These are phyloP conservation scores for Proteles cristata DNA, from an alignment of 2,113 vertebrate genomes.

Conservation along the genomic window DNA sequence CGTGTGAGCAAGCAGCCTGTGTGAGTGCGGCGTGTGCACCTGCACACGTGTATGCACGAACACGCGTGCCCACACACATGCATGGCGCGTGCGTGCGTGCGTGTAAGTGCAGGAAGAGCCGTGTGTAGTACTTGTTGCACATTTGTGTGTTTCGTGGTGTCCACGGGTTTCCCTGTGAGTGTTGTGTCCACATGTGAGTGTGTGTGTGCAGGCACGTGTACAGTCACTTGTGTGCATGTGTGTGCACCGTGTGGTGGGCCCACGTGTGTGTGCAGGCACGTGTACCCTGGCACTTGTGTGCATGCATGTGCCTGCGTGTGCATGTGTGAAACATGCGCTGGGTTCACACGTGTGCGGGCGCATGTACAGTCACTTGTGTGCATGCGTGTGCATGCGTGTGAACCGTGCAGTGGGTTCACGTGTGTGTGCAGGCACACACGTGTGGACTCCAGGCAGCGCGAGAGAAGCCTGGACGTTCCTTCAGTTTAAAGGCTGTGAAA, in stretches of 20 bases:
- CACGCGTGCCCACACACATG: rapidly evolving
- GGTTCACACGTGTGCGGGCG: not conserved
- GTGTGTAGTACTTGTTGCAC: rapidly evolving
- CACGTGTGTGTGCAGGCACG: not conserved
- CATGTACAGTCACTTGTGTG: too few species aligned
- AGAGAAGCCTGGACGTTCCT: not conserved
- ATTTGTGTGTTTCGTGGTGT: too few species aligned
- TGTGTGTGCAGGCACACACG: not conserved
- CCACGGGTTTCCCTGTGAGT: not conserved
- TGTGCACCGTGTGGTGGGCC: too few species aligned
- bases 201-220: rapidly evolving
- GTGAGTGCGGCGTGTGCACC: rapidly evolving
- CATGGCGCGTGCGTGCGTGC: rapidly evolving
- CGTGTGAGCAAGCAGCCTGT: rapidly evolving
- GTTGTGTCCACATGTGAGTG: too few species aligned
- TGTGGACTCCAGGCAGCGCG: not conserved
- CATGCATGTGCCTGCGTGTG: not conserved
- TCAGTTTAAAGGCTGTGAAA: conserved; percentile 60
- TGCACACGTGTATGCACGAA: too few species aligned
- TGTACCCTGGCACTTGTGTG: not conserved
- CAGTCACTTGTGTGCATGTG: rapidly evolving
- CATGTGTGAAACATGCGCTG: too few species aligned
- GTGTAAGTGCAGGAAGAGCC: rapidly evolving
- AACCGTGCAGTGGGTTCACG: not conserved
- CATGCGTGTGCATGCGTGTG: rapidly evolving